Evolutionary conservation across 2,113 vertebrate species (phyloP), one percentile per base, ranked within the genome.

Genomic region (Tragelaphus scriptus): DNA sequence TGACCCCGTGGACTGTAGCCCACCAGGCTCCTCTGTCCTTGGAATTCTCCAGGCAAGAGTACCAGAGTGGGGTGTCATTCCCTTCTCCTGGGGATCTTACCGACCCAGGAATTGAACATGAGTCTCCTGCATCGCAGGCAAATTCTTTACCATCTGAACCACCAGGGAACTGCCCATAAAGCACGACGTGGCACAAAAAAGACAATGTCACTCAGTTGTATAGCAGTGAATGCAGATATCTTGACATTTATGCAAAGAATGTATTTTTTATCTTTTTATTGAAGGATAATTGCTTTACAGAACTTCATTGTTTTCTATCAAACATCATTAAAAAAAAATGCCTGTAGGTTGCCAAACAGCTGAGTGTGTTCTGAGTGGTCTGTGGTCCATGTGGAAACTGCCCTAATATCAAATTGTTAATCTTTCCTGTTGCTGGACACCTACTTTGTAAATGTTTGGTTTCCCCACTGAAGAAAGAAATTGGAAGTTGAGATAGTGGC

Each of bases 291-390:
- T 65, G 63, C 63, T 65, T n/a, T n/a, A 65, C 15, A 65, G 15
- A 17, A n/a, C 15, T 65, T 65, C 0, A 0, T n/a, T 65, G 63
- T 65, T 65, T 65, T 65, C 30, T n/a, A 6, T n/a, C 63, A n/a
- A 65, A n/a, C 30, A 65, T 16, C 7, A 65, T 32, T 0, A 2
- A 59, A 56, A 17, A 68, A 21, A 25, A 25, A 23, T 10, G 55
- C 2, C 49, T 81, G 28, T 19, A 3, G 40, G 7, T 21, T 11
- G 71, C 30, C 25, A 12, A 8, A 44, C 4, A 21, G 55, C 21
- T 0, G 5, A n/a, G 7, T 16, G 1, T 47, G 75, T 17, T 17
- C 25, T 23, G 14, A 2, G n/a, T 3, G 47, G 82, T 32, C 13
- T 56, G 11, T 17, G 25, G 81, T 58, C 14, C 8, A 21, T 15